Evolutionary conservation across 2,113 vertebrate species (phyloP), one percentile per base, ranked within the genome.

Genomic region (Gorilla gorilla): DNA sequence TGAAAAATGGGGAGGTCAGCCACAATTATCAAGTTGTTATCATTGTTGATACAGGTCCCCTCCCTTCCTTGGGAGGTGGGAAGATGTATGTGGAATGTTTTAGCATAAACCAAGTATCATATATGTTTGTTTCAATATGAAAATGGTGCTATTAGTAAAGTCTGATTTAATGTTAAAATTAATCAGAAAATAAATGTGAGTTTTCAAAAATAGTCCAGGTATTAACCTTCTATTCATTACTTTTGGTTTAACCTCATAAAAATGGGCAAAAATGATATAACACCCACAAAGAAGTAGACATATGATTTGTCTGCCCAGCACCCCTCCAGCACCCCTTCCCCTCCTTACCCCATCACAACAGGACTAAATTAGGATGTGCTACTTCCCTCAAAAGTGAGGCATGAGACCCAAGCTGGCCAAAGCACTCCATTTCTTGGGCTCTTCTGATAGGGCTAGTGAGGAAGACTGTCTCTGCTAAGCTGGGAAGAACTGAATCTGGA

Each of bases 121-220:
- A 79, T 30, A n/a, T 14, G 4, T 75, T 86, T 95, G 35, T 70
- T 86, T 68, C 79, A 23, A 52, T 61, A 83, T 61, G 25, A 86
- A 95, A 92, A 89, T 43, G 81, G 18, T 72, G 18, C 70, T 55
- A 32, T 61, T 17, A 81, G 27, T 43, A 87, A 92, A 95, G 18
- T 22, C 38, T 66, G 40, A 89, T 55, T 85, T 43, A 92, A 1
- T 84, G n/a, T 66, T 38, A 59, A 94, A 92, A 86, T 89, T 75
- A 90, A 91, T 85, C 61, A 57, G 43, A 30, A 59, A 94, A 73
- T 27, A 70, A 97, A 92, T 17, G 70, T 75, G 38, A n/a, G 83
- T 84, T 43, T 50, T n/a, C 6, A 3, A 23, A 57, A 75, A 80
- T 23, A 84, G 11, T 89, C 35, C 57, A 93, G 25, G 88, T 91